Conservation (phyloP, 2,888 invertebrate species). For the Dexiosoma caninum region DNA sequence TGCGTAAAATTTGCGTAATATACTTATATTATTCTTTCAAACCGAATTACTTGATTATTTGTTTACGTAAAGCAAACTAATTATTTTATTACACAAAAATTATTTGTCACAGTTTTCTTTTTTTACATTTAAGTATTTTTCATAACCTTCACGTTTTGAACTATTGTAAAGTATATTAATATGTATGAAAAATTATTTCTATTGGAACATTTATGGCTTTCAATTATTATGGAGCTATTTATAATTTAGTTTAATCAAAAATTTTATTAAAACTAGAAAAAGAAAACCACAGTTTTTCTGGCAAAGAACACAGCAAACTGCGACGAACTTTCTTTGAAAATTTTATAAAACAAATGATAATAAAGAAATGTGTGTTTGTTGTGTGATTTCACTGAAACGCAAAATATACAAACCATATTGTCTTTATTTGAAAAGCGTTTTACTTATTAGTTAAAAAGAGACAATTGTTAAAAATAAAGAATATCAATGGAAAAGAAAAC, state of each 20-base stretch:
- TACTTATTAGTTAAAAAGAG: not conserved
- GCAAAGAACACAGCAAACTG: conserved; percentile 54
- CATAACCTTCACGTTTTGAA: conserved; percentile 2
- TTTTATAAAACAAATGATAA: conserved; percentile 55
- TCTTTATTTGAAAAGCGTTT: not conserved
- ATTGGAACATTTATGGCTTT: not conserved
- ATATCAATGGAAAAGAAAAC: not conserved
- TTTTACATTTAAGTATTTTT: conserved; percentile 4
- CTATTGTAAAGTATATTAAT: conserved; percentile 2
- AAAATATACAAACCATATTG: conserved; percentile 8
- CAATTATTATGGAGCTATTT: conserved; percentile 1
- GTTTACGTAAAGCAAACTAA: not conserved
- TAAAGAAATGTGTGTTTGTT: not conserved
- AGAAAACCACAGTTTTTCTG: conserved; percentile 40
- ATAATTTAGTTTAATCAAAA: not conserved
- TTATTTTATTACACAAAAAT: conserved; percentile 9
- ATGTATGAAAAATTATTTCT: not conserved
- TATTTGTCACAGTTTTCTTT: conserved; percentile 28
- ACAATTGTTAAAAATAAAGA: not conserved
- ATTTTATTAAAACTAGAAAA: conserved; percentile 20
- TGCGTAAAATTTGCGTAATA: not conserved
- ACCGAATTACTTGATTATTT: not conserved
- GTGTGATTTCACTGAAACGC: not conserved
- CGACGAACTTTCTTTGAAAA: conserved; percentile 57
- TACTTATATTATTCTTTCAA: not conserved